Conservation (phyloP, 2,113 vertebrate species). For the Microtus pennsylvanicus region DNA sequence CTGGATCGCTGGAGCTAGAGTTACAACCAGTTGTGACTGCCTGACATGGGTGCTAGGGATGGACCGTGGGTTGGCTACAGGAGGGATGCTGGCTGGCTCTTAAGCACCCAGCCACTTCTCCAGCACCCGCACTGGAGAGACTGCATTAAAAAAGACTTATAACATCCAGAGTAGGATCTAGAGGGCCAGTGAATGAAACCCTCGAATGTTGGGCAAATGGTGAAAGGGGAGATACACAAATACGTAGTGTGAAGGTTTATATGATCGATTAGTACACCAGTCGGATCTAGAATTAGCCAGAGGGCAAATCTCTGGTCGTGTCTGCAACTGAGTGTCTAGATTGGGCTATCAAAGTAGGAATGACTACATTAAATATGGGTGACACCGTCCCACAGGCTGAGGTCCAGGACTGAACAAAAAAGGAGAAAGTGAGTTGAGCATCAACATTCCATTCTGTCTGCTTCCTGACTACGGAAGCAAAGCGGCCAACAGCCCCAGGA, state of each 20-base stretch:
- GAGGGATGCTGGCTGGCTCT: too few relatives aligned
- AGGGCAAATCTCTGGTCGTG: neutral
- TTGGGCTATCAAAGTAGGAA: neutral
- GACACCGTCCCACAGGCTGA: neutral
- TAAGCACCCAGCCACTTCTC: too few relatives aligned
- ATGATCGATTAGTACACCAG: neutral
- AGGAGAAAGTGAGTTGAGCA: neutral
- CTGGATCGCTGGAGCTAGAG: neutral
- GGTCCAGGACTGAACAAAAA: neutral
- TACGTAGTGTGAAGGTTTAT: neutral
- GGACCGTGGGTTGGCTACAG: too few relatives aligned
- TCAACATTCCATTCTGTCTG: neutral
- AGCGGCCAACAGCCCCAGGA: too few relatives aligned
- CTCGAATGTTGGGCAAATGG: neutral
- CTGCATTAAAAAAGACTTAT: too few relatives aligned
- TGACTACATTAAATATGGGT: neutral
- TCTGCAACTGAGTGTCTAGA: neutral
- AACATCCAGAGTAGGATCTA: neutral
- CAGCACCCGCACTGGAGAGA: neutral
- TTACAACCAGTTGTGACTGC: neutral
- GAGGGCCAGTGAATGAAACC: neutral
- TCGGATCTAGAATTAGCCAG: neutral
- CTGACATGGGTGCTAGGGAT: neutral
- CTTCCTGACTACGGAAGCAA: neutral
- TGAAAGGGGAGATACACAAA: neutral